Conservation (phyloP, 2,797 vertebrate species). For the Coreius guichenoti region DNA sequence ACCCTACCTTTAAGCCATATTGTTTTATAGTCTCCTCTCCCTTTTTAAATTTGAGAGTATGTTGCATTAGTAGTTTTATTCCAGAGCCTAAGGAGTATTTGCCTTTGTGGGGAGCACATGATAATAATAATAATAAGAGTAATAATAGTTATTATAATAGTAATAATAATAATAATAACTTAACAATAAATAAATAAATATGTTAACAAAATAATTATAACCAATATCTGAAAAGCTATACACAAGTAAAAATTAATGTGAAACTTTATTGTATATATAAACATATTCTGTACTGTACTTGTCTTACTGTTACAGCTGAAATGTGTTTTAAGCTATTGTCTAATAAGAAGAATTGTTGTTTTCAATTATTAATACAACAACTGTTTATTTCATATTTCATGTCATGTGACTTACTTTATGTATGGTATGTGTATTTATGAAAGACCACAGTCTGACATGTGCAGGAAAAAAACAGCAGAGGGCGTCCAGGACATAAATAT, state of each 20-base stretch:
- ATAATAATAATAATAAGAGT: no score
- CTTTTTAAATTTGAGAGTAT: neutral
- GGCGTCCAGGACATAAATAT: constrained; percentile 18
- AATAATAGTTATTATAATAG: no score
- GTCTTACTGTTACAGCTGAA: neutral
- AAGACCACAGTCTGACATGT: neutral
- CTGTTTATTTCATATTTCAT: neutral
- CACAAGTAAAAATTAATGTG: neutral
- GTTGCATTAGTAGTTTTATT: constrained; percentile 8
- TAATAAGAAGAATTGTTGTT: neutral
- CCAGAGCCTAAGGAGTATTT: neutral
- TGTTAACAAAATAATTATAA: neutral
- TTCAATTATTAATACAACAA: neutral
- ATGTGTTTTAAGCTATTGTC: neutral
- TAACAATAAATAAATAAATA: neutral
- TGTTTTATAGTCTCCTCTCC: neutral
- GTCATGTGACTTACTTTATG: neutral
- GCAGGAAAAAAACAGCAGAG: constrained; percentile 31
- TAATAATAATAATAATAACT: neutral
- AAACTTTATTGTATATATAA: neutral
- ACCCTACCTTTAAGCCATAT: neutral
- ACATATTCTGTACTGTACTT: neutral
- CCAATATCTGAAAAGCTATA: neutral
- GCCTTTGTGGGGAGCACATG: neutral
- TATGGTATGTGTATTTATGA: neutral